Base-by-base conservation (phyloP, 2,888 invertebrate species). In the Drosophila macrospina region DNA sequence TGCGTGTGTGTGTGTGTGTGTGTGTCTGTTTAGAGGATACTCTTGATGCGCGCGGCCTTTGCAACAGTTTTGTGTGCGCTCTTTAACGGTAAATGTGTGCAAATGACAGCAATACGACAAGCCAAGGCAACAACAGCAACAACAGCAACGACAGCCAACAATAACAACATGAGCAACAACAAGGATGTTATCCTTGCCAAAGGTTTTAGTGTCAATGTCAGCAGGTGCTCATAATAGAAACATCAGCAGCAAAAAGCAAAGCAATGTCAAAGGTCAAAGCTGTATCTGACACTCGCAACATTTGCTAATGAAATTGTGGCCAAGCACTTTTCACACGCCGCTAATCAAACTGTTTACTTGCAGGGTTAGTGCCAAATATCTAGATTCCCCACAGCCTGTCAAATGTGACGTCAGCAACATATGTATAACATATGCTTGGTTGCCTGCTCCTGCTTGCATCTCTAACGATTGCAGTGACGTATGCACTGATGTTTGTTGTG, bases 61-160 rank as follows among this genome's bases (percentile, higher is more conserved):
- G 84, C 73, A 80, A 73, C 81, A 78, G 70, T 75, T 64, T 56
- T 56, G 47, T 44, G 78, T 52, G 44, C 30, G 72, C 71, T 74
- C 80, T 78, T 85, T 73, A 78, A 76, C 78, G 71, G 64, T 76
- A 73, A 80, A 73, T 71, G 80, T 81, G 82, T 78, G 82, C 71
- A 77, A 80, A 74, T 85, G 88, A 87, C 88, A 87, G 86, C 78
- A 76, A 80, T 83, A 78, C 80, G 83, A 86, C 86, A 82, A 67
- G 73, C 70, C 73, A 80, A 73, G 68, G 68, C 70, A 68, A 26
- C 62, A 69, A 59, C 57, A 72, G 41, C 56, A 55, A 76, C 63
- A 72, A 39, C 56, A 55, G 71, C 63, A 70, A 26, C 62, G 65
- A 59, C 57, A 72, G 41, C 56, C n/a, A 55, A 76, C 63, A 72